Conservation (phyloP, 2,113 vertebrate species). For the Limnothrissa miodon region DNA sequence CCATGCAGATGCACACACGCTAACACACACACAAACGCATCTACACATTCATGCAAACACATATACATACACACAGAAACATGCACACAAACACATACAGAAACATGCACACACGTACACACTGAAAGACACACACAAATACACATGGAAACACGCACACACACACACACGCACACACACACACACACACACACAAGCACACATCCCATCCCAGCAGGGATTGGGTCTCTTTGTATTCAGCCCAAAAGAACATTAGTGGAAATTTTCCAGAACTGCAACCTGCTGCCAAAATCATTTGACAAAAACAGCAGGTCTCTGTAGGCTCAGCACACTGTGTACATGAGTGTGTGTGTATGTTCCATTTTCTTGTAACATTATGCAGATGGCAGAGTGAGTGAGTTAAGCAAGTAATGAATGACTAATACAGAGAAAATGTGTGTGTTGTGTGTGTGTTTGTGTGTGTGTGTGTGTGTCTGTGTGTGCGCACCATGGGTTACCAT, state of each 20-base stretch:
- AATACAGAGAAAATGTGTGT: too few relatives aligned
- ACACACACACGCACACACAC: background rate
- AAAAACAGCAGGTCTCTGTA: background rate
- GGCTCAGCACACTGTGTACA: background rate
- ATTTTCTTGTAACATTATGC: constrained; percentile 6
- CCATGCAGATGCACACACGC: background rate
- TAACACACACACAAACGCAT: too few relatives aligned
- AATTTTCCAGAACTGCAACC: background rate
- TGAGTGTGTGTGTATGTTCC: constrained; percentile 22
- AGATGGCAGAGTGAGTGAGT: background rate
- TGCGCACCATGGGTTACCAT: background rate
- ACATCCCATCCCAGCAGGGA: background rate
- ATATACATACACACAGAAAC: background rate
- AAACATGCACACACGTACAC: background rate
- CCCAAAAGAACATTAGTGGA: background rate
- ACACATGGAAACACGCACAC: background rate
- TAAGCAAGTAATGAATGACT: background rate
- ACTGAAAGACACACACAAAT: background rate
- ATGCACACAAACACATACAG: too few relatives aligned
- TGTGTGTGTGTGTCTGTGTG: constrained; percentile 8
- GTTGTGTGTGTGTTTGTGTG: constrained; percentile 15
- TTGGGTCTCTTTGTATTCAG: background rate
- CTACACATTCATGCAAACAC: too few relatives aligned
- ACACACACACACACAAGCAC: background rate
- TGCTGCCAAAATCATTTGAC: constrained; percentile 7